Percentiles rank a stretch among this genome's conserved stretches.
Evolutionary conservation across 2,113 vertebrate genomes (phyloP).

Genomic region (Brachyhypopomus gauderio): DNA sequence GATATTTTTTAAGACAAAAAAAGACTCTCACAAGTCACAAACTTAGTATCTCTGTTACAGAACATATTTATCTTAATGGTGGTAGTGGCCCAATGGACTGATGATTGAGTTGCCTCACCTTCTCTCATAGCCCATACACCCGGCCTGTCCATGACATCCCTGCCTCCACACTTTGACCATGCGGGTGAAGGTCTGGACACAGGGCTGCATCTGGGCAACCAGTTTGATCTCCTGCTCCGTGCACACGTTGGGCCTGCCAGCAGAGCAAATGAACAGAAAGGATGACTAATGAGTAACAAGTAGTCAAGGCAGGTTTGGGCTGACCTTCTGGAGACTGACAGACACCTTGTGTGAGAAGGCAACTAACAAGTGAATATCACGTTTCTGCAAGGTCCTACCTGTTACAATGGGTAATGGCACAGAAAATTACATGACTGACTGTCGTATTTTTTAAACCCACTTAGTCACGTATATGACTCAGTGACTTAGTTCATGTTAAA

Average conservation of each 20-base stretch:
- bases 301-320: background rate
- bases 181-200: constrained; percentile 79
- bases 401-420: background rate
- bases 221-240: constrained; percentile 77
- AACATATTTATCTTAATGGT: background rate
- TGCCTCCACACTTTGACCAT: constrained; percentile 83
- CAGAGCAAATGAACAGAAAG: constrained; percentile 48
- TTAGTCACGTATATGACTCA: no score
- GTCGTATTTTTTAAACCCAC: background rate
- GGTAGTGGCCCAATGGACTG: constrained; percentile 4
- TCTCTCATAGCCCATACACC: constrained; percentile 84
- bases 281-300: background rate
- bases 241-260: constrained; percentile 88
- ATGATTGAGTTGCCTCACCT: constrained; percentile 75
- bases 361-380: background rate
- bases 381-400: background rate
- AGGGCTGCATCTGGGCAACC: constrained; percentile 84
- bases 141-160: constrained; percentile 77
- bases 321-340: background rate
- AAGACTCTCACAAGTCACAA: background rate
- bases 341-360: background rate
- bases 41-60: background rate
- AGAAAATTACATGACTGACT: no score
- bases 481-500: no score
- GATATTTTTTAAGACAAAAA: background rate